Percentiles rank a stretch among this genome's conserved stretches.
Conservation (phyloP, 2,888 invertebrate genomes). For the Hermaeophaga mercurialis region DNA sequence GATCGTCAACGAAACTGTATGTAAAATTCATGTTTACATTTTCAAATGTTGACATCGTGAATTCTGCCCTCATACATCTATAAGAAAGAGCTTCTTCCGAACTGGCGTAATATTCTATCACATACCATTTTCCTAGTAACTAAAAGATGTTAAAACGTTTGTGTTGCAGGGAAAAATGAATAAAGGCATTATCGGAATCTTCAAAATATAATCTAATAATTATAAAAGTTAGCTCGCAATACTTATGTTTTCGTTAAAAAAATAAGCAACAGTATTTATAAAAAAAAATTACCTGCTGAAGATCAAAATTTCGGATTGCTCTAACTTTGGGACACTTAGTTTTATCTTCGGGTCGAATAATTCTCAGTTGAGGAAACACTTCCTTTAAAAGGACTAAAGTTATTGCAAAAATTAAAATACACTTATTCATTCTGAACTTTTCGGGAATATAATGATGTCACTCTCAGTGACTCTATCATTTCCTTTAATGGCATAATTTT, state of each 20-base stretch:
- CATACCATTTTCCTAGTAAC: constrained; percentile 85
- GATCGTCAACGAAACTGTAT: constrained; percentile 84
- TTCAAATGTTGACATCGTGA: constrained; percentile 63
- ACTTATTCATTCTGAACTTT: constrained; percentile 27
- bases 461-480: constrained; percentile 6
- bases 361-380: constrained; percentile 10
- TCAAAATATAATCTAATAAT: no score
- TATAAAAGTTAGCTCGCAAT: no score
- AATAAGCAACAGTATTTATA: no score
- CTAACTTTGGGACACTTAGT: constrained; percentile 77
- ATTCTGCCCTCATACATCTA: constrained; percentile 82
- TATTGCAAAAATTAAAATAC: constrained; percentile 10
- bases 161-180: no score
- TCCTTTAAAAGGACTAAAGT: constrained; percentile 6
- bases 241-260: no score
- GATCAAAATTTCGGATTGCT: constrained; percentile 78
- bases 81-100: constrained; percentile 85
- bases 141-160: constrained; percentile 49
- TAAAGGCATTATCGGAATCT: no score
- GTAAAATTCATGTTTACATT: constrained; percentile 89
- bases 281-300: constrained; percentile 76
- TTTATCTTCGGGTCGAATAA: constrained; percentile 65
- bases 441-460: background rate
- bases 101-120: constrained; percentile 87
- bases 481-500: constrained; percentile 15